Base-by-base conservation (phyloP, 1,140 invertebrate genomes). In the Cotesia glomerata region DNA sequence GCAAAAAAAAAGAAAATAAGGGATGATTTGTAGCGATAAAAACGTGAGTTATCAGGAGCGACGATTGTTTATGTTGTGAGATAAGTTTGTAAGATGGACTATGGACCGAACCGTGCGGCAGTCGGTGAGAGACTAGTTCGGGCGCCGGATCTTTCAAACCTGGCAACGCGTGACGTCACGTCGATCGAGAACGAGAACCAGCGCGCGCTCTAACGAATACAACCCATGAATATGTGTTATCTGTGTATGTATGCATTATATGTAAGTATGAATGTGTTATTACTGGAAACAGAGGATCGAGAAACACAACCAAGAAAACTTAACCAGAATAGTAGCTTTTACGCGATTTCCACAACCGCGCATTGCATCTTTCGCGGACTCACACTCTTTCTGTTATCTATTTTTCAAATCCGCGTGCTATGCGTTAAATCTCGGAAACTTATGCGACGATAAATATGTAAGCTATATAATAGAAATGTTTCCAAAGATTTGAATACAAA, bases 41-140 rank as follows among this genome's bases (percentile, higher is more conserved):
- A 9, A 45, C 5, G 39, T 26, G 39, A 11, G 8, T 45, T 45
- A 0, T 45, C 5, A 7, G 11, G 8, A 45, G 5, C 2, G 39
- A 11, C 16, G n/a, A 58, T 58, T 18, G 56, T 58, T 45, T 9
- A 58, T 58, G 56, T 58, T 14, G 13, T 62, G 5, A 13, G 14
- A 69, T 26, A 8, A 51, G 11, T 2, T 49, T 45, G 11, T 34
- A 8, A 18, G 16, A 1, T 3, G 4, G 61, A 58, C 56, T 63
- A 54, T 49, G 72, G 34, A 70, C 32, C 58, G 32, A 59, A 63
- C 74, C 59, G 26, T 66, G 69, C 76, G 79, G 76, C 76, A 79
- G 74, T 76, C 76, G 77, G 75, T 79, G 81, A 78, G 80, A 80
- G 79, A 84, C 82, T 84, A 45, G 78, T 77, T 68, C 49, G 65